phyloP scores from a whole-genome alignment of 1,140 invertebrate species.

The Meloidogyne hapla region DNA sequence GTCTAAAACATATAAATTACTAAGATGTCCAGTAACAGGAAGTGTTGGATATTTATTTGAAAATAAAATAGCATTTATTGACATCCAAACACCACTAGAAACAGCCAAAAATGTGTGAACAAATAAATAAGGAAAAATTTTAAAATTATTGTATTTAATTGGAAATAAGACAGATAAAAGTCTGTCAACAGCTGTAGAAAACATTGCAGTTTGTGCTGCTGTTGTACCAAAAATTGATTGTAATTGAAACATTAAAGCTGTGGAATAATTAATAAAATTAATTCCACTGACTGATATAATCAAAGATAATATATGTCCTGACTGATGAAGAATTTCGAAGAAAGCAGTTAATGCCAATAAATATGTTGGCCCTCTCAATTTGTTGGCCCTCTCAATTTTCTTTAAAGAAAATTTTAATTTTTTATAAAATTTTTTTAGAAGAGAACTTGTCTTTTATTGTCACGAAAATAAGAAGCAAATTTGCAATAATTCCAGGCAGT shows the following conservation, averaged over 20 bases:
- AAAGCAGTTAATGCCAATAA: constrained; percentile 8
- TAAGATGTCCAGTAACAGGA: no score
- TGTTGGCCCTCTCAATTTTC: constrained; percentile 1
- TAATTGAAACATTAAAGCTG: background rate
- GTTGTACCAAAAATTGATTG: background rate
- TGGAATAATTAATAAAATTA: constrained; percentile 12
- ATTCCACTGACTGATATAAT: background rate
- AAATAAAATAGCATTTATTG: no score
- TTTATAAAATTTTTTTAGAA: background rate
- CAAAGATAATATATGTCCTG: background rate
- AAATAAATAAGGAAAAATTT: background rate
- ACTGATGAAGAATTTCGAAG: constrained; percentile 11
- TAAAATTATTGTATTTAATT: background rate
- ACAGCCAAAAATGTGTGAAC: no score
- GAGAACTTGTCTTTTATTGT: background rate
- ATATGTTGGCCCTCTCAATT: constrained; percentile 4
- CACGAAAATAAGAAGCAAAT: constrained; percentile 14
- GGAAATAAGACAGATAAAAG: constrained; percentile 6
- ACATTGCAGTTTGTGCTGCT: background rate
- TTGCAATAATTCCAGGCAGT: constrained; percentile 4
- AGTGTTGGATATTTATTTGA: no score
- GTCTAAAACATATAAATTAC: no score
- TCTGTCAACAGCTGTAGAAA: constrained; percentile 8
- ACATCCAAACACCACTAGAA: no score
- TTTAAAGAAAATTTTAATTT: no score